Percentiles rank a stretch among this genome's conserved stretches.
phyloP scores from a whole-genome alignment of 1,140 invertebrate genomes.

The Leptinotarsa undecemlineata region DNA sequence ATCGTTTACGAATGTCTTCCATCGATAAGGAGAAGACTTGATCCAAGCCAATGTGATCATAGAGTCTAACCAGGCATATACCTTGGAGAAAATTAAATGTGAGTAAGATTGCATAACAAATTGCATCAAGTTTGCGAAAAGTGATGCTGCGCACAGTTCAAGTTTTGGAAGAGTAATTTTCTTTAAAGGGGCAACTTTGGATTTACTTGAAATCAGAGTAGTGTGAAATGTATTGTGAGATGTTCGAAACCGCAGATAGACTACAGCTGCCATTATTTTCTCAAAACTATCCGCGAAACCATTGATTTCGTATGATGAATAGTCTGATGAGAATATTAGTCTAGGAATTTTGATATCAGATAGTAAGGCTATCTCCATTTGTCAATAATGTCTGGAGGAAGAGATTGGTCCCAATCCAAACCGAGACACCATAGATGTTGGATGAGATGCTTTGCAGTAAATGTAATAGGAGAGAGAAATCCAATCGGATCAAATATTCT shows the following conservation, averaged over 20 bases:
- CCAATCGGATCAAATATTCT: constrained; percentile 35
- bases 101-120: constrained; percentile 30
- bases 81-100: constrained; percentile 31
- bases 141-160: constrained; percentile 37
- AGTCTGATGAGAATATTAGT: not conserved
- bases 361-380: not conserved
- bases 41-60: constrained; percentile 28
- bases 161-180: not conserved
- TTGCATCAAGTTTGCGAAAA: constrained; percentile 36
- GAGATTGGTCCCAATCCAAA: constrained; percentile 25
- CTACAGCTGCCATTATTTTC: constrained; percentile 26
- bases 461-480: constrained; percentile 20
- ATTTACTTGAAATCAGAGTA: constrained; percentile 43
- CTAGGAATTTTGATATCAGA: constrained; percentile 13
- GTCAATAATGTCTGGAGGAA: not conserved
- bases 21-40: constrained; percentile 33
- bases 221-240: constrained; percentile 20
- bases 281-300: constrained; percentile 30
- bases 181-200: constrained; percentile 19
- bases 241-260: constrained; percentile 16
- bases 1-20: constrained; percentile 52
- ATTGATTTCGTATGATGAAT: constrained; percentile 10
- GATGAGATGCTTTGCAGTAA: constrained; percentile 24
- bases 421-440: constrained; percentile 24
- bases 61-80: constrained; percentile 38